Conservation (phyloP, 2,797 vertebrate species). For the Oophaga sylvatica region DNA sequence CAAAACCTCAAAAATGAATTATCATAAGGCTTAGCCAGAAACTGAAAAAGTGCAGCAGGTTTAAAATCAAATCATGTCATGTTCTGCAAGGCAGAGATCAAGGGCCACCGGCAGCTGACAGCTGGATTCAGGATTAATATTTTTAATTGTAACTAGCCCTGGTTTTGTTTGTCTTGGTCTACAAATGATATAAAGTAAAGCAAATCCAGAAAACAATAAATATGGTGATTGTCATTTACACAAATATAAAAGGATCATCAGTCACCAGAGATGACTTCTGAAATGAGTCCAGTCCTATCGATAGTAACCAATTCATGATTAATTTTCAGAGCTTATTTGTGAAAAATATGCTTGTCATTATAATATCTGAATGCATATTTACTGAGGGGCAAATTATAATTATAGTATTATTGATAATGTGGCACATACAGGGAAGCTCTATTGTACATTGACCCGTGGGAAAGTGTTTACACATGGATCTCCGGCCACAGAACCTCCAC, state of each 20-base stretch:
- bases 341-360: background rate
- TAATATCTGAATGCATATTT: background rate
- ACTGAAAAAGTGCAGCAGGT: constrained; percentile 57
- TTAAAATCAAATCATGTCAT: constrained; percentile 59
- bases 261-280: background rate
- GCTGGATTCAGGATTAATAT: constrained; percentile 57
- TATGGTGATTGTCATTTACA: background rate
- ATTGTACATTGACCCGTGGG: background rate
- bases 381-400: background rate
- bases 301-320: background rate
- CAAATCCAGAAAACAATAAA: constrained; percentile 25
- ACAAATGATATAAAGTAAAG: background rate
- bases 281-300: background rate
- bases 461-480: too few species aligned
- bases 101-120: constrained; percentile 50
- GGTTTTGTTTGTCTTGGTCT: constrained; percentile 13
- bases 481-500: too few species aligned
- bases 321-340: background rate
- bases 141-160: constrained; percentile 24
- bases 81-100: constrained; percentile 55
- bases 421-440: background rate
- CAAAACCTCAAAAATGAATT: constrained; percentile 51
- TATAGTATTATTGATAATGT: background rate
- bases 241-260: background rate
- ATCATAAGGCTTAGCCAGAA: constrained; percentile 55